Base-by-base conservation (phyloP, 2,797 vertebrate species). In the Apogon talboti region DNA sequence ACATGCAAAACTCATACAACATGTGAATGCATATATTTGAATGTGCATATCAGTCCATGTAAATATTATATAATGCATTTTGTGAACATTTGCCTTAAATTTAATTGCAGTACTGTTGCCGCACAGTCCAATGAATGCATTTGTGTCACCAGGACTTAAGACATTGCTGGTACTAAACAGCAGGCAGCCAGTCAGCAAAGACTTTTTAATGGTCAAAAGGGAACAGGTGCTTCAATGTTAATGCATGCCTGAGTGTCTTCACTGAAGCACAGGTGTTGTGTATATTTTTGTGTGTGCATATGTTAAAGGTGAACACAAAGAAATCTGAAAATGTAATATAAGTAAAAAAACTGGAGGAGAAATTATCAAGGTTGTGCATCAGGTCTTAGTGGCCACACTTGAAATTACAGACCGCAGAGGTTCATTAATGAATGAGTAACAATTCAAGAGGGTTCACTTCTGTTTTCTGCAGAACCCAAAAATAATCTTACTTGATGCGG, bases 221-320 rank as follows among this genome's bases (percentile, higher is more conserved):
- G 83, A 91, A 90, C 90, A 91, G 88, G 87, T 91, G 90, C 66
- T 56, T 66, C 74, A 47, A 54, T 48, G 59, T 68, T 54, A 48
- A 70, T 12, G 60, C 42, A 48, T 74, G 68, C 78, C 78, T 79
- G 63, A 62, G 48, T 62, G 24, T 50, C 58, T 66, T 44, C 42
- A 49, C 44, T 76, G 47, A 67, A 61, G 65, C 78, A 67, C 74
- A 67, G 43, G 71, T 53, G 58, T 46, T 35, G 57, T 44, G 43
- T 21, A 13, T 16, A 42, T 62, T 55, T 41, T 10, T 72, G 28
- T 73, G 13, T 33, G 1, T 19, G 33, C 41, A 59, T 51, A 14
- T 45, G 41, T 43, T 65, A 16, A 41, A 30, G 28, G 28, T 19
- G 28, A 43, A 18, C 47, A 64, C 13, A 38, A 42, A 16, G 63